These are phyloP conservation scores for Acanthosepion pharaonis DNA, from an alignment of 2,888 invertebrate genomes.

Conservation along the genomic window DNA sequence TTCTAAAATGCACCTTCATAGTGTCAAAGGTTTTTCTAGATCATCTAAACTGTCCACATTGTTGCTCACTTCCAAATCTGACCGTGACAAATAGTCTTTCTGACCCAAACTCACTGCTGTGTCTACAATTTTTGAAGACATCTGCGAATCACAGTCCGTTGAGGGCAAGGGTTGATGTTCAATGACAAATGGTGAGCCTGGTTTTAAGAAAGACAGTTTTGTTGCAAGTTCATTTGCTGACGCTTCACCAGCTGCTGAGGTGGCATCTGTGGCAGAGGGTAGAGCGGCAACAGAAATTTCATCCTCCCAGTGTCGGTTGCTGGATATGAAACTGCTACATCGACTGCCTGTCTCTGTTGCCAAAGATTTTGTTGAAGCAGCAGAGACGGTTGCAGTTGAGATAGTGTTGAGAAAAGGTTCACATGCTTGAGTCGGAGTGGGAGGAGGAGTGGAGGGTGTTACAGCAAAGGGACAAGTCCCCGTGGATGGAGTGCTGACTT, in stretches of 20 bases:
- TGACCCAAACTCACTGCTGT: neutral
- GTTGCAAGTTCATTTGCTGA: neutral
- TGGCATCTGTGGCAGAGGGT: neutral
- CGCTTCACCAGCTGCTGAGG: neutral
- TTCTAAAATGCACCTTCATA: neutral
- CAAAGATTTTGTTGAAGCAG: neutral
- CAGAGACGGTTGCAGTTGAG: neutral
- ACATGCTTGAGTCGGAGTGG: neutral
- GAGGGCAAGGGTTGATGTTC: neutral
- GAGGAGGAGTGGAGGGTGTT: conserved; percentile 42
- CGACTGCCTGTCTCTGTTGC: neutral
- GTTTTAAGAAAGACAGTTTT: neutral
- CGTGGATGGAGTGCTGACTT: conserved; percentile 35
- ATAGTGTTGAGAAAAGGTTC: neutral
- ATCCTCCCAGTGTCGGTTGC: neutral
- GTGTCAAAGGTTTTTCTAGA: neutral
- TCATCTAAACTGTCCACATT: neutral
- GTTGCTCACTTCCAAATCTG: neutral
- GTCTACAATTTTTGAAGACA: neutral
- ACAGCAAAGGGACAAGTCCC: neutral
- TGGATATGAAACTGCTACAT: conserved; percentile 42
- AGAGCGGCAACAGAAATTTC: neutral
- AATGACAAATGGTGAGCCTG: neutral
- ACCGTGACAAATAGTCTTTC: neutral
- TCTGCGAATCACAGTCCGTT: neutral